These are phyloP conservation scores for Lota lota DNA, from an alignment of 2,113 vertebrate species.

Conservation along the genomic window DNA sequence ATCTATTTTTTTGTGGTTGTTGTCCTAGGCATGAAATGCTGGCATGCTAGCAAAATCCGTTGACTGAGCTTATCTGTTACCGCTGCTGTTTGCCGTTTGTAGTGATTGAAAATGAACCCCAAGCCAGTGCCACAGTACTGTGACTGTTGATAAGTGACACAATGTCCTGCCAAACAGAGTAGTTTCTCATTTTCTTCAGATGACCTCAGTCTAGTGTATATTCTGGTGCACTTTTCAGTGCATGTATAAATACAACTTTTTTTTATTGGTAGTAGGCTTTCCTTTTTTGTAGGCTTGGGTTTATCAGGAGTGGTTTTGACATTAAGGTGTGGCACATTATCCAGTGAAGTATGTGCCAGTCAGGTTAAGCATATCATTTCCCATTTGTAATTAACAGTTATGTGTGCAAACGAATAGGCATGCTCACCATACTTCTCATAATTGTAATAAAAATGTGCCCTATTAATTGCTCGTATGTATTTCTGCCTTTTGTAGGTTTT, in stretches of 20 bases:
- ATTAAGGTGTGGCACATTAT: too few species aligned
- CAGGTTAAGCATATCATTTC: too few species aligned
- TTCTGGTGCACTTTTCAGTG: neutral
- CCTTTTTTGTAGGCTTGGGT: too few species aligned
- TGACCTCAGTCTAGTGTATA: too few species aligned
- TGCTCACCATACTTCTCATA: too few species aligned
- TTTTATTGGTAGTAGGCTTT: neutral
- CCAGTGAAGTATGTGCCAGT: too few species aligned
- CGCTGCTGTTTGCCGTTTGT: neutral
- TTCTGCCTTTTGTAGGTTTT: too few species aligned
- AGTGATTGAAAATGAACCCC: slow-evolving; percentile 30
- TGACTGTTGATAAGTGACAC: neutral
- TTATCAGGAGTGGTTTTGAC: too few species aligned
- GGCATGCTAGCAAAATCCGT: slow-evolving; percentile 4
- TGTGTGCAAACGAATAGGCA: too few species aligned
- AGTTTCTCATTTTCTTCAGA: neutral
- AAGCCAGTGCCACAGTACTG: slow-evolving; percentile 11
- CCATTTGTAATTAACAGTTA: too few species aligned
- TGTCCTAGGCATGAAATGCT: neutral
- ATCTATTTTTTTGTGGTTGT: slow-evolving; percentile 12
- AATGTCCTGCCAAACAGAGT: neutral
- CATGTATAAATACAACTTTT: neutral
- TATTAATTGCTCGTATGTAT: too few species aligned
- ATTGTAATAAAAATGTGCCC: too few species aligned
- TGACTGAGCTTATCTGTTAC: neutral